Evolutionary conservation across 2,113 vertebrate species (phyloP), one percentile per base, ranked within the genome.

Genomic region (Acrocephalus kingi): DNA sequence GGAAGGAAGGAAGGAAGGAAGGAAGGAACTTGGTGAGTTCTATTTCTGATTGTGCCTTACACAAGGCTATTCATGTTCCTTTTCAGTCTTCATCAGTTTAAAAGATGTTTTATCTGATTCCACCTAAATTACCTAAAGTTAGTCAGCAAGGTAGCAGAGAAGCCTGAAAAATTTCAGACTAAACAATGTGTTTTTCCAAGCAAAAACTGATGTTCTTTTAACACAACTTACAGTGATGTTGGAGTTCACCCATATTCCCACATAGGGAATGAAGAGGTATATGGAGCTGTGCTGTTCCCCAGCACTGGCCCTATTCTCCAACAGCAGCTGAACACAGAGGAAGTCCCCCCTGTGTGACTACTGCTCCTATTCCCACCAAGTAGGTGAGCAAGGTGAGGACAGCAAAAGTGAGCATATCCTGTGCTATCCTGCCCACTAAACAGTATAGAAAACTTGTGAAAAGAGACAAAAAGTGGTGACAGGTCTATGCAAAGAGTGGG

Each of bases 121-220:
- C 52, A 87, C 23, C 79, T 37, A 37, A 77, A 87, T 74, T 85
- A 49, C 28, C 63, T 79, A 28, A 69, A 88, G 72, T 48, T 55
- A 69, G 49, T 56, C 3, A 2, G 71, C 62, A 81, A 83, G 48
- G 23, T n/a, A 75, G 41, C 58, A 56, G 52, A 78, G 43, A 90
- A 66, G 24, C 35, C 79, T 81, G 63, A 66, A 95, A 91, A 94
- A 86, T 33, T 79, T 93, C 82, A 90, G 67, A 37, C n/a, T 77
- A 33, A 89, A 59, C 1, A 2, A 69, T 39, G 37, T 64, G 25
- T 24, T 94, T 89, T 73, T 89, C 54, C 59, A 87, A 88, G 59
- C 22, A 62, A 88, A 77, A 90, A 46, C 35, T 86, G 68, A n/a
- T 6, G 1, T 30, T 55, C 22, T 67, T 79, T 41, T 46, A 82